Percentiles rank a stretch among this genome's conserved stretches.
Evolutionary conservation across 2,888 invertebrate species (phyloP).

Genomic region (Pterostichus niger): DNA sequence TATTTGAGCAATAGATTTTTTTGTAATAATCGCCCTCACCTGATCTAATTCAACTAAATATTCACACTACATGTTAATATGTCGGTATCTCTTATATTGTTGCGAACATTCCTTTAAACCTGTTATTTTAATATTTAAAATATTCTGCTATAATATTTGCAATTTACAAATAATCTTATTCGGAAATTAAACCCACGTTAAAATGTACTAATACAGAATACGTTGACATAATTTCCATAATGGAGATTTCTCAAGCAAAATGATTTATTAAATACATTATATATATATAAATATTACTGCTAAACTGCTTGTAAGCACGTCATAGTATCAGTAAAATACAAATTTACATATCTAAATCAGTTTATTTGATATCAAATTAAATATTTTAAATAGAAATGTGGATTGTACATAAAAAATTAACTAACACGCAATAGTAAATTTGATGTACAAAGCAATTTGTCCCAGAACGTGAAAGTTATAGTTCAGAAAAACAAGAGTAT

Average conservation of each 20-base stretch:
- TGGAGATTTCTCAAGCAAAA: constrained; percentile 8
- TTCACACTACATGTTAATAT: no score
- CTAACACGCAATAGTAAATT: constrained; percentile 35
- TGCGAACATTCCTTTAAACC: no score
- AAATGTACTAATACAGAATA: not conserved
- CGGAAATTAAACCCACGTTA: no score
- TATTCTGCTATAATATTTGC: no score
- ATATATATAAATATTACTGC: constrained; percentile 21
- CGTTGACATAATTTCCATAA: not conserved
- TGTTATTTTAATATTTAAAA: no score
- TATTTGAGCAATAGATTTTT: no score
- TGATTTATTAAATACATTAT: constrained; percentile 10
- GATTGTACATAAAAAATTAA: not conserved
- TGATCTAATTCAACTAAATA: no score
- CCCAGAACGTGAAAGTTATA: constrained; percentile 12
- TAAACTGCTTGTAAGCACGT: constrained; percentile 18
- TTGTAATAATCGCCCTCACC: no score
- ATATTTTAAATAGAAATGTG: not conserved
- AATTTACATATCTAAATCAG: constrained; percentile 54
- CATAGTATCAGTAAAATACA: constrained; percentile 12
- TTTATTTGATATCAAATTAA: constrained; percentile 51
- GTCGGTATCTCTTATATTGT: no score
- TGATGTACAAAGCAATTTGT: constrained; percentile 23
- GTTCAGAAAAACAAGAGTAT: not conserved
- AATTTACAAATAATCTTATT: no score